These are phyloP conservation scores for Sylvia atricapilla DNA, from an alignment of 2,113 vertebrate species.

Conservation along the genomic window DNA sequence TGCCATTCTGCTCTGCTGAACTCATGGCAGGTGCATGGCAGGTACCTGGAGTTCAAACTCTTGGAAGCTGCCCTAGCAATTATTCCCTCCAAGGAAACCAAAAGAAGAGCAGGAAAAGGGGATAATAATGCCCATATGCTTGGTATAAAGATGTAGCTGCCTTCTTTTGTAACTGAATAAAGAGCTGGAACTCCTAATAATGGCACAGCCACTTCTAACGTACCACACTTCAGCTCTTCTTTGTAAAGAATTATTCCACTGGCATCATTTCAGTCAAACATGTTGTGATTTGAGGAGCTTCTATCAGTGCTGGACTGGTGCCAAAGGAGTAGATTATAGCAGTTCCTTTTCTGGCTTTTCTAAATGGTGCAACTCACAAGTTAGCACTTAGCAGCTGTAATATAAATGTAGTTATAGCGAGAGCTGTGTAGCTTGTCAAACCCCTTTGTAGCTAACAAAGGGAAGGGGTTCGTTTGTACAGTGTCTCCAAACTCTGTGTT, in stretches of 20 bases:
- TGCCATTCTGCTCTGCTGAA: not conserved
- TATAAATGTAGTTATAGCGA: not conserved
- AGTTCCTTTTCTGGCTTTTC: slow-evolving; percentile 11
- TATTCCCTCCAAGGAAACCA: not conserved
- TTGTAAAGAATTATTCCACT: slow-evolving; percentile 7
- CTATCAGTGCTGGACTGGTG: slow-evolving; percentile 18
- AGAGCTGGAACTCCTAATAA: not conserved
- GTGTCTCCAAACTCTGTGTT: not conserved
- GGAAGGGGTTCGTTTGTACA: not conserved
- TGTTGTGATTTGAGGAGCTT: slow-evolving; percentile 30
- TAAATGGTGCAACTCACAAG: slow-evolving; percentile 24
- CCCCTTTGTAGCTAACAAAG: slow-evolving; percentile 25
- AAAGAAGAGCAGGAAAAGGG: not conserved
- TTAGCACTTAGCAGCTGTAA: slow-evolving; percentile 1
- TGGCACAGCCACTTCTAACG: not conserved
- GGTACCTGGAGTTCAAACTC: not conserved
- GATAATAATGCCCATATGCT: not conserved
- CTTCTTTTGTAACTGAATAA: slow-evolving; percentile 12
- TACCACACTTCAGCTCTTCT: not conserved
- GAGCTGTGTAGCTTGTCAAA: slow-evolving; percentile 11
- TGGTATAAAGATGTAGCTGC: not conserved
- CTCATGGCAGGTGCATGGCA: not conserved
- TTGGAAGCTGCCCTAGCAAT: slow-evolving; percentile 13
- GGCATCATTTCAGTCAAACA: slow-evolving; percentile 34
- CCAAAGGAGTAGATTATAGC: slow-evolving; percentile 5